These are phyloP conservation scores for Tribolium castaneum DNA, from an alignment of 1,140 invertebrate genomes.

Conservation along the genomic window DNA sequence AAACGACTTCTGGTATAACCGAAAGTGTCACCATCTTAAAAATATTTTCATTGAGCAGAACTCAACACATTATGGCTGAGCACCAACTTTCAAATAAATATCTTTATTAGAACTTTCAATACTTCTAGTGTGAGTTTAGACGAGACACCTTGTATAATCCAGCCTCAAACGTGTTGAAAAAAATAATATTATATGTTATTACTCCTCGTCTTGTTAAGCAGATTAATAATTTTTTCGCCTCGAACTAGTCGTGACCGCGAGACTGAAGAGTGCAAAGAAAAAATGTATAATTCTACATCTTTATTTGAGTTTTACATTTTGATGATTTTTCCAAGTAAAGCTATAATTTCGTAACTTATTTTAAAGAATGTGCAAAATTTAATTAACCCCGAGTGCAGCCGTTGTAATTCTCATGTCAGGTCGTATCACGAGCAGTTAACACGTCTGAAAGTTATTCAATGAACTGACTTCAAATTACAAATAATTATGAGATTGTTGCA, in stretches of 20 bases:
- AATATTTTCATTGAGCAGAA: too few relatives aligned
- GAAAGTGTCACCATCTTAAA: too few relatives aligned
- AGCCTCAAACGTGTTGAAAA: neutral
- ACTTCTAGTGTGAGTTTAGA: too few relatives aligned
- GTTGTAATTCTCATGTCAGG: neutral
- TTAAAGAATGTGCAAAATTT: neutral
- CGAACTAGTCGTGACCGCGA: neutral
- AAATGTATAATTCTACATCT: neutral
- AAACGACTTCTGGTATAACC: too few relatives aligned
- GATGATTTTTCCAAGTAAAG: neutral
- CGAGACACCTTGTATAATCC: too few relatives aligned
- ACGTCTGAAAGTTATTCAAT: slow-evolving; percentile 8
- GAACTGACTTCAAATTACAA: neutral
- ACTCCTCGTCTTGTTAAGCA: slow-evolving; percentile 1
- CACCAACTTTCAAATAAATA: too few relatives aligned
- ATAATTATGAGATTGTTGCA: slow-evolving; percentile 20
- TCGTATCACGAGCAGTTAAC: neutral
- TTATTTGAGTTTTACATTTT: neutral
- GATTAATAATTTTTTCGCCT: slow-evolving; percentile 8
- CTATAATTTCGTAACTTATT: neutral
- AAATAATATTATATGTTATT: neutral
- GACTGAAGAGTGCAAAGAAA: neutral
- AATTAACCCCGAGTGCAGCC: neutral
- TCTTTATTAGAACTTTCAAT: too few relatives aligned
- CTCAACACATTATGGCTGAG: too few relatives aligned